Base-by-base conservation (phyloP, 1,140 invertebrate species). In the Euschistus heros region DNA sequence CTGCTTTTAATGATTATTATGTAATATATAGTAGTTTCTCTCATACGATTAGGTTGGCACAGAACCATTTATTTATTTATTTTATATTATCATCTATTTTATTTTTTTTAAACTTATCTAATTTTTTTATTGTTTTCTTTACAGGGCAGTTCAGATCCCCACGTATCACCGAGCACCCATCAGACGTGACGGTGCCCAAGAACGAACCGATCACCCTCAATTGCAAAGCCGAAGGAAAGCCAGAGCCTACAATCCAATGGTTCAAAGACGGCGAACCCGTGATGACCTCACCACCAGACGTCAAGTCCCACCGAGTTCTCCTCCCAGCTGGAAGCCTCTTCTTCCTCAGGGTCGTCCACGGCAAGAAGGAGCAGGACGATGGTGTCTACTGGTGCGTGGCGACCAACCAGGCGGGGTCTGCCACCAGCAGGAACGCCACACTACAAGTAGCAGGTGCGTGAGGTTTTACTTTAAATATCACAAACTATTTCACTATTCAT, bases 231-330 rank as follows among this genome's bases (percentile, higher is more conserved):
- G 85, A 86, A 75, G 94, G 94, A 46, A 86, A 91, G 74, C 94
- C 95, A 1, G 92, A 96, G 74, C 94, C 94, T 6, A 86, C 82
- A n/a, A 82, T 97, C 24, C 81, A 85, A 68, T 97, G 94, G 93
- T 86, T 86, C 70, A 94, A 90, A 78, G 89, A 94, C 74, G 86
- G 86, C 13, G 81, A 88, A 67, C 76, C 75, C 7, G 74, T 90
- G 68, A 84, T 86, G 70, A 79, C 87, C 66, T 81, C 69, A 13
- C 62, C 64, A 4, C 67, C 67, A 6, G 69, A 69, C 2, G 55
- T 60, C 6, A 66, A 67, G 20, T 66, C 69, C 5, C 71, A 73
- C 52, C 65, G 71, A 10, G 72, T 73, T 3, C 52, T 73, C 18
- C 18, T 71, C 4, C 68, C 70, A 0, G 69, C 67, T 18, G 72